A percentile compares a stretch with the other conserved stretches of the same genome.
Conservation (phyloP, 1,140 invertebrate species). For the Amphibalanus amphitrite region DNA sequence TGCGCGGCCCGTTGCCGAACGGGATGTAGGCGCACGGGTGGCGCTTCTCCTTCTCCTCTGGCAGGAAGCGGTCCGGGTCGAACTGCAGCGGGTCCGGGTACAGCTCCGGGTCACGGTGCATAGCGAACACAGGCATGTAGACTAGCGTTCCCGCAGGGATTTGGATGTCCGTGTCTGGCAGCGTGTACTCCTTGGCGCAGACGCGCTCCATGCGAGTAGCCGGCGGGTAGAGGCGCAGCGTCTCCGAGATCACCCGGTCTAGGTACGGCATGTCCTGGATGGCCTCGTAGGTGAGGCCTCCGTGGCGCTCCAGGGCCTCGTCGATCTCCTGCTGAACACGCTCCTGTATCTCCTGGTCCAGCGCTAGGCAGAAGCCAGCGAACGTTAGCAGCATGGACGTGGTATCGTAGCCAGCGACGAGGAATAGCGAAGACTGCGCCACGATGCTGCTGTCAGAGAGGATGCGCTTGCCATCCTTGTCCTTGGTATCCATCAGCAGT, state of each 20-base stretch:
- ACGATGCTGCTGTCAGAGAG: no score
- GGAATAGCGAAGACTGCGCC: background rate
- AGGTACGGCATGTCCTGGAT: background rate
- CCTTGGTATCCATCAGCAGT: background rate
- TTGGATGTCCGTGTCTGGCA: slow-evolving; percentile 23
- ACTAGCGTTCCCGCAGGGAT: slow-evolving; percentile 15
- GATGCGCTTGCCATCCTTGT: no score
- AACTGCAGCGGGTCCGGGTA: slow-evolving; percentile 43
- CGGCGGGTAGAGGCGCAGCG: no score
- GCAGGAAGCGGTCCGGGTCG: no score
- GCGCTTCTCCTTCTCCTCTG: no score
- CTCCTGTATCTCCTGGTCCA: no score
- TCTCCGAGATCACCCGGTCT: no score
- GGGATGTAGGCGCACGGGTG: no score
- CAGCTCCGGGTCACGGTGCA: slow-evolving; percentile 45
- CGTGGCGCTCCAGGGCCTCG: background rate
- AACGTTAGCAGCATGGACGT: background rate
- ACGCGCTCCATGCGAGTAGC: slow-evolving; percentile 35
- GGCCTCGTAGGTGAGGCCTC: background rate
- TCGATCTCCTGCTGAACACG: no score
- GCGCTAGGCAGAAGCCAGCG: background rate
- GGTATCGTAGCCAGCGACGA: background rate
- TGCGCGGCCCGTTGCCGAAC: no score
- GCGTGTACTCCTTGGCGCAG: no score
- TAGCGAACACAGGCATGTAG: slow-evolving; percentile 16